A percentile compares a stretch with the other conserved stretches of the same genome.
Conservation (phyloP, 2,888 invertebrate species). For the Heliothis peltigera region DNA sequence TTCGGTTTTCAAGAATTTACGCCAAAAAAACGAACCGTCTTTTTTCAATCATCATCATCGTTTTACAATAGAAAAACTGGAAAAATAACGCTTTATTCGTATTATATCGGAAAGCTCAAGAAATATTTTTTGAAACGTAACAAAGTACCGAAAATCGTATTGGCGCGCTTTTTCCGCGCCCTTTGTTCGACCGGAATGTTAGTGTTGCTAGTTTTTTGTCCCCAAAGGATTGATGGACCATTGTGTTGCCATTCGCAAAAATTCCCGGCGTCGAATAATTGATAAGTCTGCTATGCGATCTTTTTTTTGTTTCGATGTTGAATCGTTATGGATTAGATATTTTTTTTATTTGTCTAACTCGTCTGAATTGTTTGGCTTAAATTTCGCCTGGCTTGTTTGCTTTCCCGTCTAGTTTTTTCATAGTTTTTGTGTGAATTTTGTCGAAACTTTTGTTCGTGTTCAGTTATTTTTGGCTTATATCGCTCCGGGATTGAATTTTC, state of each 20-base stretch:
- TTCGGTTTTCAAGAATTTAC: too few species aligned
- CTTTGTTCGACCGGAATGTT: conserved; percentile 76
- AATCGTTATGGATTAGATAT: conserved; percentile 80
- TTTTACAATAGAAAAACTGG: neutral
- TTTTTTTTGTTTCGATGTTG: conserved; percentile 70
- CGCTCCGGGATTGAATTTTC: conserved; percentile 30
- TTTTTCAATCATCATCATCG: too few species aligned
- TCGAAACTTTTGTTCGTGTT: conserved; percentile 46
- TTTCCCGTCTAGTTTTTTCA: conserved; percentile 58
- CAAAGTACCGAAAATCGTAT: conserved; percentile 54
- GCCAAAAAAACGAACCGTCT: too few species aligned
- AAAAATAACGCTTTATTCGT: neutral
- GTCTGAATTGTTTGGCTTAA: conserved; percentile 59
- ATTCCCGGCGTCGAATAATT: conserved; percentile 83
- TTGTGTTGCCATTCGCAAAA: conserved; percentile 84
- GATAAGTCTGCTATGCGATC: conserved; percentile 72
- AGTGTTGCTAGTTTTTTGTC: conserved; percentile 82
- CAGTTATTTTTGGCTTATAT: conserved; percentile 38
- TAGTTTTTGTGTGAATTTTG: conserved; percentile 58
- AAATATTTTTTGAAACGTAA: conserved; percentile 20
- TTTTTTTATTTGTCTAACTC: conserved; percentile 65
- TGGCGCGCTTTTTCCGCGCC: conserved; percentile 67
- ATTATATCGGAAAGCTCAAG: neutral
- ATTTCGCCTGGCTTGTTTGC: conserved; percentile 61
- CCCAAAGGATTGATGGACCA: conserved; percentile 82